phyloP scores from a whole-genome alignment of 2,888 invertebrate species.

The Tuta absoluta region DNA sequence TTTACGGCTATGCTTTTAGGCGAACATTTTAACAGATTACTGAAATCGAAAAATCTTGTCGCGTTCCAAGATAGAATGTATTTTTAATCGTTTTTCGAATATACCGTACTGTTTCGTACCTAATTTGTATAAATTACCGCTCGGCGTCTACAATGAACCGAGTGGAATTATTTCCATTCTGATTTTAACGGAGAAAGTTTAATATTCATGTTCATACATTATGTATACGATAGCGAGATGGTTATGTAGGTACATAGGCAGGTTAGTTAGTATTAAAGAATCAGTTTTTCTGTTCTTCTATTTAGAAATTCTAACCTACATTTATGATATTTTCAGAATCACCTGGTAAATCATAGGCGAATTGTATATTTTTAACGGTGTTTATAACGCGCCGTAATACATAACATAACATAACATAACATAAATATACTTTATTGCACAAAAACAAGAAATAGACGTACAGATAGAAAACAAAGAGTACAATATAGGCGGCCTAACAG shows the following conservation, averaged over 20 bases:
- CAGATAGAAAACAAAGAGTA: too few species aligned
- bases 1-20: background rate
- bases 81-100: constrained; percentile 7
- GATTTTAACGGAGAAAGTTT: constrained; percentile 33
- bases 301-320: too few species aligned
- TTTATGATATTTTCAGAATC: too few species aligned
- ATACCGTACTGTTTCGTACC: background rate
- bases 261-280: too few species aligned
- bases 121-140: constrained; percentile 22
- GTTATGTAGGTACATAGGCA: constrained; percentile 45
- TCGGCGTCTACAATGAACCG: constrained; percentile 1
- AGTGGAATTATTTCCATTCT: constrained; percentile 31
- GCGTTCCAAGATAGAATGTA: background rate
- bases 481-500: too few species aligned
- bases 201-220: constrained; percentile 49
- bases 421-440: too few species aligned
- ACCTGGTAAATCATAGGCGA: too few species aligned
- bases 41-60: constrained; percentile 6
- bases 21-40: constrained; percentile 4
- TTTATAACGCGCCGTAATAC: too few species aligned
- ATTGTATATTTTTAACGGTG: too few species aligned
- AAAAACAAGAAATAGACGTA: too few species aligned
- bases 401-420: too few species aligned
- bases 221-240: constrained; percentile 50
- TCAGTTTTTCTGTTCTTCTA: too few species aligned